phyloP scores from a whole-genome alignment of 2,888 invertebrate species.

The Harmothoe impar region DNA sequence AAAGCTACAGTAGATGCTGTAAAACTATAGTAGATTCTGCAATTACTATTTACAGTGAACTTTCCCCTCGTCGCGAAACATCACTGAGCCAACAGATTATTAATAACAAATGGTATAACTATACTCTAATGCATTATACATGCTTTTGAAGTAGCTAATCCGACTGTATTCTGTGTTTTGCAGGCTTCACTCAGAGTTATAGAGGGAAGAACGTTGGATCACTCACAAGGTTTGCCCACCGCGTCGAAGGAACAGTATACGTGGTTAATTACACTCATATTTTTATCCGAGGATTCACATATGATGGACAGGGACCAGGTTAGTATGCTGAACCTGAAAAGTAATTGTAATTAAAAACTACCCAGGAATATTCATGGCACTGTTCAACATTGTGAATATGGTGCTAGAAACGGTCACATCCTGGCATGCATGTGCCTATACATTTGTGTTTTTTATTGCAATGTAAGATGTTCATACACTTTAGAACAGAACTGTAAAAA shows the following conservation, averaged over 20 bases:
- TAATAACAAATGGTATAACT: too few relatives aligned
- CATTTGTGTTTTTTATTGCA: background rate
- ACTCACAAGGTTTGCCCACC: background rate
- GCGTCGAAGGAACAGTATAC: constrained; percentile 1
- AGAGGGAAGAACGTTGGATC: background rate
- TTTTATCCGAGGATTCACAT: background rate
- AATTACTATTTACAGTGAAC: too few relatives aligned
- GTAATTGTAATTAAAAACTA: background rate
- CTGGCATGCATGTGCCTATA: background rate
- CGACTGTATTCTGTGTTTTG: too few relatives aligned
- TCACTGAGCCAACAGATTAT: too few relatives aligned
- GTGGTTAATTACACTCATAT: constrained; percentile 30
- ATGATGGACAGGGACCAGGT: constrained; percentile 26
- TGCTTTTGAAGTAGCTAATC: too few relatives aligned
- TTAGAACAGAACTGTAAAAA: background rate
- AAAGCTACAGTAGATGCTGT: too few relatives aligned
- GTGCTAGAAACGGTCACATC: too few relatives aligned
- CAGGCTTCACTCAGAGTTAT: too few relatives aligned
- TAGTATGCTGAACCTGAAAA: background rate
- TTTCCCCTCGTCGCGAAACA: too few relatives aligned
- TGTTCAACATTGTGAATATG: too few relatives aligned
- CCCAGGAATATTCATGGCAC: background rate
- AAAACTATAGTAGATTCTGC: too few relatives aligned
- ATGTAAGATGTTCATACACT: background rate
- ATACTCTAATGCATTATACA: too few relatives aligned